These are phyloP conservation scores for Tapirus terrestris DNA, from an alignment of 2,113 vertebrate species.

Conservation along the genomic window DNA sequence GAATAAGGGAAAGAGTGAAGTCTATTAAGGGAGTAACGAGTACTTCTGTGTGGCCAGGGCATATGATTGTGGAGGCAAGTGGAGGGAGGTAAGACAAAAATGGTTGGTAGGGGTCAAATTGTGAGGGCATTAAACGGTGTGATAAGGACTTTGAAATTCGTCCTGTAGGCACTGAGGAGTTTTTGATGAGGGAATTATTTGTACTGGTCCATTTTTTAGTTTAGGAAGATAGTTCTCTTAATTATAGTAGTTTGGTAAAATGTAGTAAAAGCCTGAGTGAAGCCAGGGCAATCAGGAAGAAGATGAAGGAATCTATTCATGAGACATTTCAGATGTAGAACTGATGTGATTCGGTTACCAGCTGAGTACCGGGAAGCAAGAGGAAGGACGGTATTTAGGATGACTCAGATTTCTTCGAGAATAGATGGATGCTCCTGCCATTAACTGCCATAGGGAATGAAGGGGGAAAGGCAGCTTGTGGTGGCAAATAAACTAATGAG, in stretches of 20 bases:
- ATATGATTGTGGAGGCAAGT: background rate
- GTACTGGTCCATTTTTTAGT: background rate
- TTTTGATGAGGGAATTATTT: background rate
- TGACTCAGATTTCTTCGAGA: slow-evolving; percentile 5
- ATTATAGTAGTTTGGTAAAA: background rate
- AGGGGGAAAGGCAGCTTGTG: background rate
- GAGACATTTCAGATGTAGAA: background rate
- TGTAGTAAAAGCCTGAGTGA: background rate
- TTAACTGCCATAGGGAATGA: background rate
- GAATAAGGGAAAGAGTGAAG: background rate
- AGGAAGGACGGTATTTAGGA: background rate
- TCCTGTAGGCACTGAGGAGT: background rate
- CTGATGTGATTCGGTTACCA: background rate
- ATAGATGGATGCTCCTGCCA: background rate
- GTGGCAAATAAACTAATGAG: background rate
- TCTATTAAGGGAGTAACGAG: background rate
- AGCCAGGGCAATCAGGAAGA: background rate
- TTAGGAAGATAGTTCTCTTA: background rate
- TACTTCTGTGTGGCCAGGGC: background rate
- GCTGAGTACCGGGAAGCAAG: background rate
- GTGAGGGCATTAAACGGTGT: background rate
- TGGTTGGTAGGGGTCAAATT: background rate
- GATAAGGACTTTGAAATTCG: background rate
- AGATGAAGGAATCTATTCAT: background rate
- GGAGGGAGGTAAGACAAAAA: background rate